Base-by-base conservation (phyloP, 2,797 vertebrate species). In the Hipposideros larvatus region DNA sequence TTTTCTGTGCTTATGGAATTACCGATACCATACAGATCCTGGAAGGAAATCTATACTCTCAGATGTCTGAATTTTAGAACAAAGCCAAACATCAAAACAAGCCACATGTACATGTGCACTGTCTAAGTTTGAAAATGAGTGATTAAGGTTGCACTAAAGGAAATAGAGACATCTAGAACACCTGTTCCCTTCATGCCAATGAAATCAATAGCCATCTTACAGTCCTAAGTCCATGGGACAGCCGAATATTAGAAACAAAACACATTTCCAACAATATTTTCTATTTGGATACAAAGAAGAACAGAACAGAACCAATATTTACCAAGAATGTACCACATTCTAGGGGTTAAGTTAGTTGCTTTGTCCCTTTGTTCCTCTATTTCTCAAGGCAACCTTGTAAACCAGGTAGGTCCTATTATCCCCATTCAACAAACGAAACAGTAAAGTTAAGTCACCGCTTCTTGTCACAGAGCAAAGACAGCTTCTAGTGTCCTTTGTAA, bases 1-100 rank as follows among this genome's bases (percentile, higher is more conserved):
- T 92, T 92, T 86, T n/a, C 26, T 96, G 51, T 74, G 19, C 11
- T 34, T 63, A 61, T 7, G 24, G 19, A 74, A 93, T 86, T 66
- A 85, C 59, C 11, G 11, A 41, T 31, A 79, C 4, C 63, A 92
- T 28, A 61, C 18, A 91, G 7, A 46, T 80, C 74, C 78, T 91
- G 43, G 11, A 90, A 82, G 9, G 15, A 88, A 48, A 78, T 21
- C 21, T 68, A 8, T 68, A 63, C 16, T 94, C 85, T 86, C 6
- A 73, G 3, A 24, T 90, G 4, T 59, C 34, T 65, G 10, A 73
- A 86, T 87, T 65, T 86, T 79, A 63, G 79, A 82, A 73, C 31
- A 88, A 66, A 93, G n/a, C 6, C 34, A 89, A 94, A 37, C 18
- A 61, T 8, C 14, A 86, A 65, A 88, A 55, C 10, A 87, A 66